These are phyloP conservation scores for Salvator merianae DNA, from an alignment of 2,113 vertebrate genomes.

Conservation along the genomic window DNA sequence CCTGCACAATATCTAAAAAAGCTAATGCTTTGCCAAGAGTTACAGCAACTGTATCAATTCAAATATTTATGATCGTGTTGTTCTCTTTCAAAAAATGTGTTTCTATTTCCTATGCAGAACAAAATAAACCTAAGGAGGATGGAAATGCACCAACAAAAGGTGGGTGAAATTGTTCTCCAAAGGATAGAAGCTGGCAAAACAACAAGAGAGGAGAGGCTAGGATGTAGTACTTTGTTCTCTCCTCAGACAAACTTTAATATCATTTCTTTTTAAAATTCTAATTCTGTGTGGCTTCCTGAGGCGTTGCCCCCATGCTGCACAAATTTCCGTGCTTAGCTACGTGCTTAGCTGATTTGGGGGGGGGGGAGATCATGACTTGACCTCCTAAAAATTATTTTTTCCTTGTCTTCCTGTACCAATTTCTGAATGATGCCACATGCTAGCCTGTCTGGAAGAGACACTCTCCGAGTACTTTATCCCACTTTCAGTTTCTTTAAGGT, in stretches of 20 bases:
- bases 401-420: not conserved
- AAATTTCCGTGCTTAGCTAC: not conserved
- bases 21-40: not conserved
- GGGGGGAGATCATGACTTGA: not conserved
- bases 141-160: constrained; percentile 72
- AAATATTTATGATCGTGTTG: constrained; percentile 9
- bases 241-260: constrained; percentile 12
- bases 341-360: too few relatives aligned
- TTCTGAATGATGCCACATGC: not conserved
- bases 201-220: not conserved
- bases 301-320: not conserved
- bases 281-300: constrained; percentile 19
- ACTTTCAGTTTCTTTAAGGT: not conserved
- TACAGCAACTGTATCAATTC: not conserved
- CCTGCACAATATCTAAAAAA: not conserved
- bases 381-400: not conserved
- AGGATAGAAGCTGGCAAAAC: constrained; percentile 22
- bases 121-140: constrained; percentile 66
- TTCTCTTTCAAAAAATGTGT: constrained; percentile 61
- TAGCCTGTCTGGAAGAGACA: not conserved
- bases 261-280: constrained; percentile 18
- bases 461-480: not conserved
- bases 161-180: constrained; percentile 59
- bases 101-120: constrained; percentile 79
- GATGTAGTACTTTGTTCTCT: constrained; percentile 10